Conservation (phyloP, 2,113 vertebrate species). For the Percopsis transmontana region DNA sequence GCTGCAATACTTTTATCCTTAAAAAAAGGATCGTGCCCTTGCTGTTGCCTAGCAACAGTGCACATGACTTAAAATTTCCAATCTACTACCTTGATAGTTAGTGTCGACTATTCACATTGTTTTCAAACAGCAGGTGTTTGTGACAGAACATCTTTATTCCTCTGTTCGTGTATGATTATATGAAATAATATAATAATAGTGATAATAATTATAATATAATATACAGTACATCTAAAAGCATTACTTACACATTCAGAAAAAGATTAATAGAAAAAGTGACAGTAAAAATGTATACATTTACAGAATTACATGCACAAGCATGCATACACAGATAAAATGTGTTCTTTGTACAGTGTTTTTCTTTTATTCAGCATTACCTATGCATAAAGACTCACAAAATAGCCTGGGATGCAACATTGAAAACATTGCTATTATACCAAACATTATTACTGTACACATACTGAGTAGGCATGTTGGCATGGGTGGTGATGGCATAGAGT, state of each 20-base stretch:
- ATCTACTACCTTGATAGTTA: constrained; percentile 35
- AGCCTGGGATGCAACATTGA: too few species aligned
- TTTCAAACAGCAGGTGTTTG: too few species aligned
- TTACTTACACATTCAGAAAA: neutral
- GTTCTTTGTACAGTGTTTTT: neutral
- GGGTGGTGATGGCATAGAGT: constrained; percentile 9
- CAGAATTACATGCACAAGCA: neutral
- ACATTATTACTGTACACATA: neutral
- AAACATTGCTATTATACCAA: constrained; percentile 7
- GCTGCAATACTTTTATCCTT: constrained; percentile 30
- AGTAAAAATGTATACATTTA: too few species aligned
- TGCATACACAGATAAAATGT: neutral
- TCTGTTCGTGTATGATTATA: constrained; percentile 21
- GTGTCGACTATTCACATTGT: too few species aligned
- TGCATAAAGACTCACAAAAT: neutral
- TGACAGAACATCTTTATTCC: neutral
- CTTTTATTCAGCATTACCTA: neutral
- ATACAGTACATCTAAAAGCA: too few species aligned
- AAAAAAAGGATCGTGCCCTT: constrained; percentile 45
- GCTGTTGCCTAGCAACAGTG: constrained; percentile 82
- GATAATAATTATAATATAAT: too few species aligned
- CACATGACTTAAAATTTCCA: constrained; percentile 51
- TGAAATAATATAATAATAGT: neutral
- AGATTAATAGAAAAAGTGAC: too few species aligned
- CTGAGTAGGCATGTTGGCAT: constrained; percentile 16